Evolutionary conservation across 1,140 invertebrate genomes (phyloP), one percentile per base, ranked within the genome.

Genomic region (Lasioglossum albipes): DNA sequence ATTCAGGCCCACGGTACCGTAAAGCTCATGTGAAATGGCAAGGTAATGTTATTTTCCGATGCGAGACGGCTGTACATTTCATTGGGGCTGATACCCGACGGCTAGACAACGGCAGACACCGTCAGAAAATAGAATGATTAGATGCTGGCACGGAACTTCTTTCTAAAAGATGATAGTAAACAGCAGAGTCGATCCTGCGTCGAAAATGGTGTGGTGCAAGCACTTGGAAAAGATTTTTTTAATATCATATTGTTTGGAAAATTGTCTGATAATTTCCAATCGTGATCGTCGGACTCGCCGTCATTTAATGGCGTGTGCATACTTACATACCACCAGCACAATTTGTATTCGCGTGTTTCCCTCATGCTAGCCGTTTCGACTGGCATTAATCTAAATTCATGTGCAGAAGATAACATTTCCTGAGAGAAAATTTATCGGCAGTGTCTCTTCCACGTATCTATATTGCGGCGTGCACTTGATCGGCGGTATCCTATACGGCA

Each of bases 41-140:
- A 65, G 67, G 81, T 90, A 91, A 90, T 88, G 83, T 88, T 89
- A 89, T 91, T 89, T 81, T 82, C 79, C 83, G 86, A 87, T 86
- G 84, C 7, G 86, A 79, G 88, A 89, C 85, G 80, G 82, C 84
- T 88, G 87, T 87, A 87, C 81, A 73, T 90, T 87, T 81, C 86
- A 88, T 85, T 81, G 79, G 67, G 65, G 59, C 67, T 64, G 83
- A 85, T 78, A 78, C 52, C 69, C 78, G 54, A 81, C 82, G 81
- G 75, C 27, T 66, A 82, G 52, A 74, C 70, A 68, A 70, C 27
- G 22, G 68, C n/a, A 70, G 22, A 36, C 62, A 65, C 45, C 22
- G 64, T 45, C 64, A 22, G 9, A 4, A 13, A 16, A 27, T 1
- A 4, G 22, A 10, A 41, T 10, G 52, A 22, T 27, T 45, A 67